phyloP scores from a whole-genome alignment of 23 tunicate genomes.

The Trididemnum clinides region DNA sequence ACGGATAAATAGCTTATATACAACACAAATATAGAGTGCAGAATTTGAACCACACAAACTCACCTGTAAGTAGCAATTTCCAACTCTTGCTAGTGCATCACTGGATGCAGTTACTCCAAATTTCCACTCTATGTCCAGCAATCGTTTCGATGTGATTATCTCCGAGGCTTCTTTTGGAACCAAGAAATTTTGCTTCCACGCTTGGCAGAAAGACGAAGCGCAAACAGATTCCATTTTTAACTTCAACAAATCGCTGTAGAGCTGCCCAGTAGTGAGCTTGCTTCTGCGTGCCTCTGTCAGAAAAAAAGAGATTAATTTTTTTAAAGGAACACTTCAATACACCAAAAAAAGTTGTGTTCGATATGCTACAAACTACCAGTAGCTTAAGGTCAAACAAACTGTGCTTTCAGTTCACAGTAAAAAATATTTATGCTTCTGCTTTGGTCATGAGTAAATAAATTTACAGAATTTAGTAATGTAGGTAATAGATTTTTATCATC shows the following conservation, averaged over 20 bases:
- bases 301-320: not conserved
- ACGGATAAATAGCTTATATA: too few relatives aligned
- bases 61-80: constrained; percentile 87
- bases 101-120: constrained; percentile 90
- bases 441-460: too few relatives aligned
- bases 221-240: constrained; percentile 31
- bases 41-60: too few relatives aligned
- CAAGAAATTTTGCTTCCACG: constrained; percentile 40
- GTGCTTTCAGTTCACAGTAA: too few relatives aligned
- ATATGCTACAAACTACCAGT: too few relatives aligned
- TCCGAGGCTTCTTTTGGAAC: not conserved
- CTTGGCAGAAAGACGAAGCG: constrained; percentile 47
- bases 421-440: too few relatives aligned
- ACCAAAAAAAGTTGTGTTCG: too few relatives aligned
- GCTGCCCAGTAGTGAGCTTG: constrained; percentile 56
- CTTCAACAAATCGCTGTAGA: constrained; percentile 55
- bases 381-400: too few relatives aligned
- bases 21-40: too few relatives aligned
- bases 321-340: too few relatives aligned
- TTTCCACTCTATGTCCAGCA: constrained; percentile 80
- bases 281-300: constrained; percentile 41
- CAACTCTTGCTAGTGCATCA: constrained; percentile 69
- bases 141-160: constrained; percentile 13
- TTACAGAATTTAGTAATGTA: too few relatives aligned
- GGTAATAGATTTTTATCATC: too few relatives aligned